Base-by-base conservation (phyloP, 1,140 invertebrate species). In the Drosophila nikananu region DNA sequence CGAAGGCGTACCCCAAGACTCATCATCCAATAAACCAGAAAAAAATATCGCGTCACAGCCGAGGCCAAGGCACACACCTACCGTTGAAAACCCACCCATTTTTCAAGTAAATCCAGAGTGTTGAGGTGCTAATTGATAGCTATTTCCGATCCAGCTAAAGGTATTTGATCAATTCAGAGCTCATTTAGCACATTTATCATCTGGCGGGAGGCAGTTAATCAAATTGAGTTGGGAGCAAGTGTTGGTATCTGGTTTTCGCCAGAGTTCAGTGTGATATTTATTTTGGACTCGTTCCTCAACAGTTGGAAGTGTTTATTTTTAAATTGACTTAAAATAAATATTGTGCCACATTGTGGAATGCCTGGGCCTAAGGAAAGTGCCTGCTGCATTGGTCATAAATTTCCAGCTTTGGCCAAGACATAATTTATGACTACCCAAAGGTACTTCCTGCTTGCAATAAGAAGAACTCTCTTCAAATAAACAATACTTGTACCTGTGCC, bases 1-100 rank as follows among this genome's bases (percentile, higher is more conserved):
- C 55, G 44, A 27, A 48, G 46, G 32, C 51, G 15, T 35, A 42
- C 13, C 44, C 27, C n/a, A 51, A 61, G 72, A 73, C 49, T 61
- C 54, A 81, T 77, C 59, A 77, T 77, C 59, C 57, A 73, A 41
- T 72, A 30, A 72, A 27, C 21, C 55, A 68, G 49, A 65, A 70
- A 60, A 55, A 46, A 23, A 30, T 23, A 63, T 57, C 44, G 23
- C 49, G 62, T 79, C 74, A 83, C 52, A 27, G 52, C 9, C 27
- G 19, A 13, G 19, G 2, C 17, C 15, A n/a, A 3, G 2, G 23
- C 25, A n/a, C 25, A 17, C 30, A 41, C 19, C 13, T n/a, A 52
- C 21, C 25, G 15, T 44, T 60, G 30, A 19, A 35, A 21, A 35
- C 48, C 42, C 30, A 30, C 39, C 44, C 55, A 42, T 52, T 73